Percentiles rank a stretch among this genome's conserved stretches.
Conservation (phyloP, 2,797 vertebrate species). For the Cirrhinus molitorella region DNA sequence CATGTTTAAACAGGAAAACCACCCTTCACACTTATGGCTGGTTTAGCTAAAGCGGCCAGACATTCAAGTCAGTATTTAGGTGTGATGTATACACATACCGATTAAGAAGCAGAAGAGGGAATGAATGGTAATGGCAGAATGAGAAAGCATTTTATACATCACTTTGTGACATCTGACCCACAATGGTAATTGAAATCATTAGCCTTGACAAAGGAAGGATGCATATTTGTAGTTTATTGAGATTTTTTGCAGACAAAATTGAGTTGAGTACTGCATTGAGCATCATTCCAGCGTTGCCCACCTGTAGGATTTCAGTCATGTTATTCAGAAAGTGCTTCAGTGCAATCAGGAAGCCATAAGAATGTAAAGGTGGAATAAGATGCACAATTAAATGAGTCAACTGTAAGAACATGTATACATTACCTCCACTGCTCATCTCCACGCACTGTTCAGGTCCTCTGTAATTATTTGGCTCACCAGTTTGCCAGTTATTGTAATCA, state of each 20-base stretch:
- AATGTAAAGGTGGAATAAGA: background rate
- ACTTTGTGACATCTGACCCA: too few relatives aligned
- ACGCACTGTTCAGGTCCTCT: background rate
- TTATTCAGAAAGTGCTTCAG: background rate
- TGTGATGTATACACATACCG: too few relatives aligned
- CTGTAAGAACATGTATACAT: background rate
- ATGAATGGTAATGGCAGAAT: too few relatives aligned
- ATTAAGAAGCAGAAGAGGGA: too few relatives aligned
- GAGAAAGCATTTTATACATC: too few relatives aligned
- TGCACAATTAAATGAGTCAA: background rate
- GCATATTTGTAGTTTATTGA: too few relatives aligned
- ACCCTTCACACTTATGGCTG: too few relatives aligned
- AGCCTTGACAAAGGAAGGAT: too few relatives aligned
- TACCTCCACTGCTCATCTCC: conserved; percentile 45
- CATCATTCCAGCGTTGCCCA: conserved; percentile 45
- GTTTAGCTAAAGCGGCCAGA: too few relatives aligned
- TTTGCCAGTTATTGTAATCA: conserved; percentile 14
- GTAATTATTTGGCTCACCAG: background rate
- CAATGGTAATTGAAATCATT: too few relatives aligned
- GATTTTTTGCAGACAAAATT: conserved; percentile 9
- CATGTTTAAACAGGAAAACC: too few relatives aligned
- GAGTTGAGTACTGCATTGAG: background rate
- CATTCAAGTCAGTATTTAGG: too few relatives aligned
- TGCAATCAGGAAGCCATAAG: background rate
- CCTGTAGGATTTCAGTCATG: conserved; percentile 2